Conservation (phyloP, 2,888 invertebrate species). For the Mesorhabditis belari region DNA sequence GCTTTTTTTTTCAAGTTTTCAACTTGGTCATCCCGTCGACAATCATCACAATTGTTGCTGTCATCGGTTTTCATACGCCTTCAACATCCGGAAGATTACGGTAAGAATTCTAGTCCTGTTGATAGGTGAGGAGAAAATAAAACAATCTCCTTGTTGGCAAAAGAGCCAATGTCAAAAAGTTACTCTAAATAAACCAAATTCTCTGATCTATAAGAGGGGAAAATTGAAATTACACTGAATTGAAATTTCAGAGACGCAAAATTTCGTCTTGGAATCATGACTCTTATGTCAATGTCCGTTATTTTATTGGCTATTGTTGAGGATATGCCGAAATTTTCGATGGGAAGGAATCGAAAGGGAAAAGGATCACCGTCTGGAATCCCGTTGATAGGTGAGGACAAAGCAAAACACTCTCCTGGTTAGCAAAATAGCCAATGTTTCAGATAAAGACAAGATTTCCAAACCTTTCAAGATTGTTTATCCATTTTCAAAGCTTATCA, state of each 20-base stretch:
- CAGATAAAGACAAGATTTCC: too few relatives aligned
- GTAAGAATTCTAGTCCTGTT: too few relatives aligned
- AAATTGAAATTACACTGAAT: background rate
- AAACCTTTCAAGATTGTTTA: too few relatives aligned
- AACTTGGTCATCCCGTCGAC: slow-evolving; percentile 52
- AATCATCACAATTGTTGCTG: slow-evolving; percentile 52
- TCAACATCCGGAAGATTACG: slow-evolving; percentile 46
- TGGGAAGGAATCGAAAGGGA: slow-evolving; percentile 40
- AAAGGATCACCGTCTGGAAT: slow-evolving; percentile 52
- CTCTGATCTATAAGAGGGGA: too few relatives aligned
- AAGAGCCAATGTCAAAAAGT: too few relatives aligned
- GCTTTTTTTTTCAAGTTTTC: slow-evolving; percentile 37
- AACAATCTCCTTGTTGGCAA: too few relatives aligned
- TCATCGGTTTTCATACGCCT: slow-evolving; percentile 52
- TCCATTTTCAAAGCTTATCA: too few relatives aligned
- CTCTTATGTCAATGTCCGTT: slow-evolving; percentile 52
- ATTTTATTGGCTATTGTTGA: slow-evolving; percentile 52
- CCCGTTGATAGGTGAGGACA: slow-evolving; percentile 51
- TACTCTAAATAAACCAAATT: too few relatives aligned
- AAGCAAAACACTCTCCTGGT: too few relatives aligned
- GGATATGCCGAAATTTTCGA: slow-evolving; percentile 52
- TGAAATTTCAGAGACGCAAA: slow-evolving; percentile 44
- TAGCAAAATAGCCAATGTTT: too few relatives aligned
- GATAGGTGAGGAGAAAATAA: too few relatives aligned
- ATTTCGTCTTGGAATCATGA: slow-evolving; percentile 53